Base-by-base conservation (phyloP, 2,113 vertebrate genomes). In the Indicator indicator region DNA sequence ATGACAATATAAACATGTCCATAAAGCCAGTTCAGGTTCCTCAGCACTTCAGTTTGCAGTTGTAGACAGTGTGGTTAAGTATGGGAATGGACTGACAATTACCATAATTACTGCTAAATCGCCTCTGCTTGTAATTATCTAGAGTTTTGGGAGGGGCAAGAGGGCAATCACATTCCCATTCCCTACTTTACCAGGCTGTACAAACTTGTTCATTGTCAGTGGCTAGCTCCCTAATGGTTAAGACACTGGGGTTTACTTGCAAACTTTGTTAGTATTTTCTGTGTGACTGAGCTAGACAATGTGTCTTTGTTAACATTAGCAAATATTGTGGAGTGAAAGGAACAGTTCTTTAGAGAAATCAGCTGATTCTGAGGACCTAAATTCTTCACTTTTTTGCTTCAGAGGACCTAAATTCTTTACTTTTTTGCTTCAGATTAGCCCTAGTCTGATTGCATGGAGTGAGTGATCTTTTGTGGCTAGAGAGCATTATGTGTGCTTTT, bases 11-110 rank as follows among this genome's bases (percentile, higher is more conserved):
- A 32, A 85, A 62, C 12, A 9, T 19, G 8, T n/a, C 56, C 46
- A 24, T 67, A 36, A 73, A 86, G 30, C 9, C 16, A 17, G 6
- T 63, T 63, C 8, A 42, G 14, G 20, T 63, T 90, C 56, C 46
- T 88, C 74, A 73, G n/a, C 19, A n/a, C 11, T 79, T 82, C 71
- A n/a, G 7, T 75, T 6, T 46, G 13, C 55, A 59, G 36, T 3
- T 3, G 14, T 38, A 44, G 56, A 16, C 32, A 67, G 16, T 0
- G 0, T 46, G 38, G 11, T 4, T 71, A 44, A 19, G 17, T n/a
- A 26, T 16, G 19, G 56, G 38, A 72, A 55, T 11, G 7, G 28
- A 27, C 16, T 14, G 40, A 50, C 2, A 72, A 54, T 23, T 74
- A 10, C 14, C 12, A 13, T 38, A 44, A 12, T 26, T 65, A 26